Evolutionary conservation across 2,113 vertebrate species (phyloP).

Genomic region (Actinemys pallida): DNA sequence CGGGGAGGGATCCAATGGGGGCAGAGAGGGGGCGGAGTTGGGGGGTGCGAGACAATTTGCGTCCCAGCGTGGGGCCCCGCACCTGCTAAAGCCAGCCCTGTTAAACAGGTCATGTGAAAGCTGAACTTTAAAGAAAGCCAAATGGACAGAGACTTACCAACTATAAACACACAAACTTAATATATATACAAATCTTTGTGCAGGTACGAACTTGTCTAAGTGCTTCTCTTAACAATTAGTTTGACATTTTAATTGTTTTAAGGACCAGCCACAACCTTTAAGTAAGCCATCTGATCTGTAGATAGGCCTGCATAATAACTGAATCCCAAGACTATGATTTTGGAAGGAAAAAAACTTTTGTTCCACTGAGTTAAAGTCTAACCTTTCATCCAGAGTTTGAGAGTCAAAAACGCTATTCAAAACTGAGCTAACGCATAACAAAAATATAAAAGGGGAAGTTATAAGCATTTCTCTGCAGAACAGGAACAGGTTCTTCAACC

Average conservation of each 20-base stretch:
- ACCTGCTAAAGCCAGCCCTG: too few relatives aligned
- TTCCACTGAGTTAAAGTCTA: neutral
- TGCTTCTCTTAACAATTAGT: neutral
- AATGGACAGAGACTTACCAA: slow-evolving; percentile 20
- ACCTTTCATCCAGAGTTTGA: neutral
- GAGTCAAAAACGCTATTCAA: neutral
- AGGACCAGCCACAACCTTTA: neutral
- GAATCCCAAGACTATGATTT: neutral
- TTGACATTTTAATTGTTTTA: neutral
- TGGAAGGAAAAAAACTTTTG: neutral
- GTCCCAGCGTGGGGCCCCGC: too few relatives aligned
- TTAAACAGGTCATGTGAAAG: neutral
- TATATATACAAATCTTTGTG: neutral
- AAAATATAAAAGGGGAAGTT: neutral
- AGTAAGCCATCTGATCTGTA: neutral
- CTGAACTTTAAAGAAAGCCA: neutral
- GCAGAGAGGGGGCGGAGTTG: too few relatives aligned
- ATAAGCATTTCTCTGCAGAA: neutral
- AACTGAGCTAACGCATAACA: neutral
- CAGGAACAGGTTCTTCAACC: neutral
- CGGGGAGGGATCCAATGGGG: too few relatives aligned
- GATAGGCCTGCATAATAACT: neutral
- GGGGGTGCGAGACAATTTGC: too few relatives aligned
- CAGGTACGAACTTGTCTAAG: slow-evolving; percentile 39
- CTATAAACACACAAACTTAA: neutral